Conservation (phyloP, 2,113 vertebrate genomes). For the Planiliza haematocheilus region DNA sequence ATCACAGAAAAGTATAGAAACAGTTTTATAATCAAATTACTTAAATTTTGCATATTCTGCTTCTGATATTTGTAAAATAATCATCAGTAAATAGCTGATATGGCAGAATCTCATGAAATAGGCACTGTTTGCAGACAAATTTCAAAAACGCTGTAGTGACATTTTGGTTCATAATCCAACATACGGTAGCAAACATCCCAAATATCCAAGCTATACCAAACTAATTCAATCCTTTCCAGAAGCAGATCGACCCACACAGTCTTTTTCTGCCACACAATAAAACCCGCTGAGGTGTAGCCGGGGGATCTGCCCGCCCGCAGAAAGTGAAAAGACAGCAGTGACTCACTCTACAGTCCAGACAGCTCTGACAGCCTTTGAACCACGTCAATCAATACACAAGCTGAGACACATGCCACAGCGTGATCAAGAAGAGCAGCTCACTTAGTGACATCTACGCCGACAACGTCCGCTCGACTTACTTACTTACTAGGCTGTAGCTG, state of each 20-base stretch:
- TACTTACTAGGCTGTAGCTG: constrained; percentile 59
- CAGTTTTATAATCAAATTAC: too few species aligned
- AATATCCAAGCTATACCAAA: neutral
- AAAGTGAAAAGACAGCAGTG: constrained; percentile 46
- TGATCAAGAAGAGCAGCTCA: constrained; percentile 23
- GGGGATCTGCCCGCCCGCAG: constrained; percentile 6
- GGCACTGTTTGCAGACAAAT: neutral
- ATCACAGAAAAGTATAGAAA: too few species aligned
- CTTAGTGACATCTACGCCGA: constrained; percentile 25
- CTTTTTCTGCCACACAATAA: constrained; percentile 3
- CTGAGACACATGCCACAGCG: constrained; percentile 46
- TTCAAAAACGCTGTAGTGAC: neutral
- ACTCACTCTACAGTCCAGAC: constrained; percentile 68
- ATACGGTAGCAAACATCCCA: constrained; percentile 1
- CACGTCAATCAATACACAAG: constrained; percentile 41
- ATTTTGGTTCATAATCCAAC: constrained; percentile 31
- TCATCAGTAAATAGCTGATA: neutral
- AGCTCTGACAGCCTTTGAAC: constrained; percentile 22
- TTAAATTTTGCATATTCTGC: too few species aligned
- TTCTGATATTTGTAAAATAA: constrained; percentile 6
- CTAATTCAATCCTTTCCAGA: constrained; percentile 1
- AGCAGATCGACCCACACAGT: neutral
- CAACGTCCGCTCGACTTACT: constrained; percentile 41
- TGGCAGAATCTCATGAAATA: neutral
- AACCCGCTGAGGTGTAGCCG: constrained; percentile 1